A percentile compares a stretch with the other conserved stretches of the same genome.
These are phyloP conservation scores for Eupithecia centaureata DNA, from an alignment of 2,888 invertebrate species.

Conservation along the genomic window DNA sequence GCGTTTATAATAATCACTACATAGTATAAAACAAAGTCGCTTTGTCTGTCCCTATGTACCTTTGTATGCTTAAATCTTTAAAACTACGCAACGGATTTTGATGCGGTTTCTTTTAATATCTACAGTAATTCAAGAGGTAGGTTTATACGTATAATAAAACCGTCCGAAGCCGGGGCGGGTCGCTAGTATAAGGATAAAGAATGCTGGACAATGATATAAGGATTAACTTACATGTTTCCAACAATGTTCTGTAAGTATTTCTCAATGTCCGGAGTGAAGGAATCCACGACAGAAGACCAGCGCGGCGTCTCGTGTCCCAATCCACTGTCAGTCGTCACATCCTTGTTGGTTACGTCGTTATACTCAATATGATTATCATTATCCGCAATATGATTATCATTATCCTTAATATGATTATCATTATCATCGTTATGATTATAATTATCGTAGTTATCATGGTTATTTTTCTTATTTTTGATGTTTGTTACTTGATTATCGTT, in stretches of 20 bases:
- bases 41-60: too few relatives aligned
- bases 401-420: constrained; percentile 2
- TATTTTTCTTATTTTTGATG: not conserved
- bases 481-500: not conserved
- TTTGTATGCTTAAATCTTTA: too few relatives aligned
- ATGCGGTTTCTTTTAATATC: too few relatives aligned
- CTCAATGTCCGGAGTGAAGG: constrained; percentile 54
- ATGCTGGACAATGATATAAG: too few relatives aligned
- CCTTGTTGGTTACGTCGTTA: constrained; percentile 18
- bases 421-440: not conserved
- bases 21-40: too few relatives aligned
- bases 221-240: constrained; percentile 67
- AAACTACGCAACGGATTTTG: too few relatives aligned
- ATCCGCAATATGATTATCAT: not conserved
- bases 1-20: too few relatives aligned
- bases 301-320: constrained; percentile 50
- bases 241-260: constrained; percentile 50
- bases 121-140: too few relatives aligned
- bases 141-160: too few relatives aligned
- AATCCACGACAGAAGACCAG: constrained; percentile 46
- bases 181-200: too few relatives aligned
- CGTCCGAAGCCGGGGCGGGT: too few relatives aligned
- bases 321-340: constrained; percentile 51
- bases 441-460: not conserved
- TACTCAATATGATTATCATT: constrained; percentile 4